Conservation (phyloP, 1,140 invertebrate species). For the Caenorhabditis briggsae region DNA sequence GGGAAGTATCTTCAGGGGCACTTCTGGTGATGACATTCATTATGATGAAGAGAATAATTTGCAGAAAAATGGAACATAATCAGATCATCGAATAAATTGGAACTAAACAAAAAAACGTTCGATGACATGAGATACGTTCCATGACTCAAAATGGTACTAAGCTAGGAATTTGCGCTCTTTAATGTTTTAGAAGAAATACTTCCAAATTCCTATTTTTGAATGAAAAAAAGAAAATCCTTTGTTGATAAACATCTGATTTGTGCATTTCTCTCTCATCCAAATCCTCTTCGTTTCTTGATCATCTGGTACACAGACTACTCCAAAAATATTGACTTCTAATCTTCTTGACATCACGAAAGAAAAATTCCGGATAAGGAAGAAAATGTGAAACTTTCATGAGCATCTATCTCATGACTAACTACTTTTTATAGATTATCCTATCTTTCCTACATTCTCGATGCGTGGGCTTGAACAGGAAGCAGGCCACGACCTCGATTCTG, state of each 20-base stretch:
- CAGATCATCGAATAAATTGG: not conserved
- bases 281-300: not conserved
- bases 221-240: not conserved
- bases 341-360: not conserved
- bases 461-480: not conserved
- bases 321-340: not conserved
- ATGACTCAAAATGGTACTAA: not conserved
- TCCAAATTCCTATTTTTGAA: slow-evolving; percentile 23
- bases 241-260: not conserved
- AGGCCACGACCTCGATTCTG: not conserved
- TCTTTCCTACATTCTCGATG: not conserved
- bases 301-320: not conserved
- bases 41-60: not conserved
- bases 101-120: too few relatives aligned
- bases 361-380: slow-evolving; percentile 2
- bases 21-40: slow-evolving; percentile 10
- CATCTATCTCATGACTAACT: slow-evolving; percentile 22
- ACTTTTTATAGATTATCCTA: slow-evolving; percentile 32
- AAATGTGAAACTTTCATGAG: slow-evolving; percentile 29
- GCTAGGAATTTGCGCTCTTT: not conserved
- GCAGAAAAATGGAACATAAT: slow-evolving; percentile 22
- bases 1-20: not conserved
- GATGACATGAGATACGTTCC: too few relatives aligned
- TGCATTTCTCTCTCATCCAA: not conserved
- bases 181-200: slow-evolving; percentile 6